These are phyloP conservation scores for Mayetiola destructor DNA, from an alignment of 2,888 invertebrate species.

Conservation along the genomic window DNA sequence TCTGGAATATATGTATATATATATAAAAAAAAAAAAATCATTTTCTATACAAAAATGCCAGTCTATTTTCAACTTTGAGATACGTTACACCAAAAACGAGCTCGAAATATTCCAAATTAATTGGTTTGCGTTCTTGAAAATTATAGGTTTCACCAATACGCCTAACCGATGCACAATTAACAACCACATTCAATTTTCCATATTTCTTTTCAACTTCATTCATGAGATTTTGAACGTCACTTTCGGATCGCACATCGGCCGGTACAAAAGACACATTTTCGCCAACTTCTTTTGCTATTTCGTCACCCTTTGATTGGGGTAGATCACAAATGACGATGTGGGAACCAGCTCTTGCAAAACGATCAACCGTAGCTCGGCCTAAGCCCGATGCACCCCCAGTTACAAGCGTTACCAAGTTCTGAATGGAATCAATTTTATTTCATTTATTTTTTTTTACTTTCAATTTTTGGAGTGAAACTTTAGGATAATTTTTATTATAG, in stretches of 20 bases:
- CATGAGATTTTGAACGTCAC: slow-evolving; percentile 62
- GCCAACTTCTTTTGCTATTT: slow-evolving; percentile 59
- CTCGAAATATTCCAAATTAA: slow-evolving; percentile 51
- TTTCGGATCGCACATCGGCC: slow-evolving; percentile 76
- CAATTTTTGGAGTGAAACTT: neutral
- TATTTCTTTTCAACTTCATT: slow-evolving; percentile 60
- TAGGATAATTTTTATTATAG: neutral
- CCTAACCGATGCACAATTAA: slow-evolving; percentile 90
- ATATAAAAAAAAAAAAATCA: slow-evolving; percentile 13
- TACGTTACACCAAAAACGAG: neutral
- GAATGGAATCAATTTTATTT: slow-evolving; percentile 13
- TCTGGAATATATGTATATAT: slow-evolving; percentile 41
- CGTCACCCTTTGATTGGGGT: slow-evolving; percentile 63
- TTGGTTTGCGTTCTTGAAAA: slow-evolving; percentile 50
- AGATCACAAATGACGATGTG: slow-evolving; percentile 83
- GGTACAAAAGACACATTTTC: slow-evolving; percentile 61
- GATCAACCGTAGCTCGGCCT: slow-evolving; percentile 79
- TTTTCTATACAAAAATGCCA: neutral
- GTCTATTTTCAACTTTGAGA: slow-evolving; percentile 12
- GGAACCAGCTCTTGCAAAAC: slow-evolving; percentile 68
- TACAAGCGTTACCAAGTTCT: slow-evolving; percentile 78
- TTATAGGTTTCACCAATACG: slow-evolving; percentile 82
- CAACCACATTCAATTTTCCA: slow-evolving; percentile 66
- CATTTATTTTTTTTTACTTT: neutral
- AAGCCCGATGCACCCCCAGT: slow-evolving; percentile 96